phyloP scores from a whole-genome alignment of 2,797 vertebrate genomes.

The Ibycter americanus region DNA sequence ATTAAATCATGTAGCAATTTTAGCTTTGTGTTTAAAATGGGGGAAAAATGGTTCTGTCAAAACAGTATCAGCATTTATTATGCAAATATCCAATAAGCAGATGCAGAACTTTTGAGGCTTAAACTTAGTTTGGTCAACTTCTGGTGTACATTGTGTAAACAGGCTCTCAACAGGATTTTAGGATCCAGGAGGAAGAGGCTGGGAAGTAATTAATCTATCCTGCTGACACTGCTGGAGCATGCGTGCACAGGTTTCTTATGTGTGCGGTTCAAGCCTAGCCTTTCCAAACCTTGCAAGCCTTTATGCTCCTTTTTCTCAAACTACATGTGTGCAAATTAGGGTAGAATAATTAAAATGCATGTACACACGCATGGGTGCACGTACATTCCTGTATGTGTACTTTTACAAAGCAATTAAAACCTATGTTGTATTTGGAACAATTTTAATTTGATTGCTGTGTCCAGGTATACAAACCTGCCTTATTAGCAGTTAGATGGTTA shows the following conservation, averaged over 20 bases:
- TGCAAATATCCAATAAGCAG: neutral
- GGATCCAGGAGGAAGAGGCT: neutral
- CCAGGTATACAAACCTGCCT: neutral
- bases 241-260: accelerated
- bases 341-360: neutral
- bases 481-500: neutral
- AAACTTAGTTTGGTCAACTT: neutral
- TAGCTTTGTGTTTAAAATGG: neutral
- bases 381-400: neutral
- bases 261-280: neutral
- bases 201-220: neutral
- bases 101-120: neutral
- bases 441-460: neutral
- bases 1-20: neutral
- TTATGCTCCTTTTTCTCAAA: neutral
- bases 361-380: accelerated
- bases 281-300: neutral
- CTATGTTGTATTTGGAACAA: neutral
- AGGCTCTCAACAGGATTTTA: neutral
- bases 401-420: neutral
- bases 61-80: neutral
- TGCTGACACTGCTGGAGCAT: neutral
- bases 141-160: neutral
- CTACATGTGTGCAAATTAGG: neutral
- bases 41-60: neutral